Evolutionary conservation across 2,113 vertebrate species (phyloP).

Genomic region (Cavia porcellus): DNA sequence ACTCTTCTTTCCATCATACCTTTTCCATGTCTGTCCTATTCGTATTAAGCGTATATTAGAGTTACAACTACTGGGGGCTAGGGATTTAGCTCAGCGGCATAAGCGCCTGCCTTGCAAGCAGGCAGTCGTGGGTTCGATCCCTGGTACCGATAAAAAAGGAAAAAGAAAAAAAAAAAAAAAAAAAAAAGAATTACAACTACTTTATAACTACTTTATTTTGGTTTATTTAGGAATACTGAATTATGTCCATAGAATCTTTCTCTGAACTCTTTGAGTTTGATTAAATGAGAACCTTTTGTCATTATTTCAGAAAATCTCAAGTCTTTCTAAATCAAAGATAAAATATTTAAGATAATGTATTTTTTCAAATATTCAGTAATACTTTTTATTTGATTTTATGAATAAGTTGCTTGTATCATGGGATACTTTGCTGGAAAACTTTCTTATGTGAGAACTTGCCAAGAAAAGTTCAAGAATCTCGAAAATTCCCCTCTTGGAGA

Average conservation of each 20-base stretch:
- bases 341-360: constrained; percentile 22
- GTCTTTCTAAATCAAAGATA: constrained; percentile 45
- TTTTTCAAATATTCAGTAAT: constrained; percentile 38
- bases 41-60: not conserved
- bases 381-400: constrained; percentile 71
- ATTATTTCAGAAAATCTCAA: constrained; percentile 32
- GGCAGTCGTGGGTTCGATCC: too few species aligned
- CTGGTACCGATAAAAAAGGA: too few species aligned
- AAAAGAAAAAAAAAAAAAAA: too few species aligned
- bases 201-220: constrained; percentile 11
- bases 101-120: too few species aligned
- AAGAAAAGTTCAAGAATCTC: constrained; percentile 94
- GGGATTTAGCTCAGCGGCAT: too few species aligned
- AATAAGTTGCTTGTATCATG: constrained; percentile 93
- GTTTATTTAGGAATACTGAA: constrained; percentile 19
- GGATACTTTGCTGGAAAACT: constrained; percentile 95
- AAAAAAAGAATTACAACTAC: not conserved
- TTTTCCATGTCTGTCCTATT: not conserved
- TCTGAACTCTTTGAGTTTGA: constrained; percentile 8
- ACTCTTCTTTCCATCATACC: not conserved
- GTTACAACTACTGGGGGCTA: not conserved
- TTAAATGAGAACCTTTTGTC: not conserved
- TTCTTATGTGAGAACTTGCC: constrained; percentile 94
- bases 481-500: constrained; percentile 95
- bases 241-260: constrained; percentile 12